These are phyloP conservation scores for Drosophila yooni DNA, from an alignment of 2,888 invertebrate species.

Conservation along the genomic window DNA sequence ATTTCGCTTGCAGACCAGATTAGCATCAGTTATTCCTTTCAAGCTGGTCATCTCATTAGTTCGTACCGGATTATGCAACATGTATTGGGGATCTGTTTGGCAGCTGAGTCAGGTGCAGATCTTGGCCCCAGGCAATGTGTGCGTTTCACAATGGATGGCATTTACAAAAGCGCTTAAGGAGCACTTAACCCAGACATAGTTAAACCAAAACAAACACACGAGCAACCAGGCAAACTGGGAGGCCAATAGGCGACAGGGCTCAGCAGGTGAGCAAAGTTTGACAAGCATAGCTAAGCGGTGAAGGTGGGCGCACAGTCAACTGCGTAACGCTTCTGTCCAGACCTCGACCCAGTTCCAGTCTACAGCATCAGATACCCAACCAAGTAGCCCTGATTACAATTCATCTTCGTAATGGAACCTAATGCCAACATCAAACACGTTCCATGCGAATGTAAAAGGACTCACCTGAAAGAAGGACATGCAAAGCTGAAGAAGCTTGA, in stretches of 20 bases:
- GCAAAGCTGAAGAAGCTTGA: conserved; percentile 10
- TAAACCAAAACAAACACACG: conserved; percentile 50
- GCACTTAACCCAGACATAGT: conserved; percentile 63
- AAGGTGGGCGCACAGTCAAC: background rate
- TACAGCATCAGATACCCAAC: conserved; percentile 5
- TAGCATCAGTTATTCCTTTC: background rate
- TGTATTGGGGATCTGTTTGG: conserved; percentile 6
- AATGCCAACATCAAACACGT: conserved; percentile 53
- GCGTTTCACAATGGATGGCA: conserved; percentile 45
- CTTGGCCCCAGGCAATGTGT: conserved; percentile 17
- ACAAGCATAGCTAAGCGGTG: conserved; percentile 26
- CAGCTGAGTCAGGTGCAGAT: conserved; percentile 1
- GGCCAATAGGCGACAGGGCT: background rate
- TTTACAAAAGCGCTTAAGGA: conserved; percentile 67
- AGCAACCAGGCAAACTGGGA: conserved; percentile 5
- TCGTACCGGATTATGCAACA: conserved; percentile 20
- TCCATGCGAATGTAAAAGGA: conserved; percentile 35
- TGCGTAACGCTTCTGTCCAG: background rate
- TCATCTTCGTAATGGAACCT: conserved; percentile 63
- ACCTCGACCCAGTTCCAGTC: conserved; percentile 14
- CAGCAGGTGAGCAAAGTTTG: conserved; percentile 28
- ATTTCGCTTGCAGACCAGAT: background rate
- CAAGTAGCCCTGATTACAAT: conserved; percentile 42
- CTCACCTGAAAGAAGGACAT: conserved; percentile 11
- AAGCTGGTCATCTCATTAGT: conserved; percentile 17